These are phyloP conservation scores for Eupithecia subfuscata DNA, from an alignment of 2,888 invertebrate genomes.

Conservation along the genomic window DNA sequence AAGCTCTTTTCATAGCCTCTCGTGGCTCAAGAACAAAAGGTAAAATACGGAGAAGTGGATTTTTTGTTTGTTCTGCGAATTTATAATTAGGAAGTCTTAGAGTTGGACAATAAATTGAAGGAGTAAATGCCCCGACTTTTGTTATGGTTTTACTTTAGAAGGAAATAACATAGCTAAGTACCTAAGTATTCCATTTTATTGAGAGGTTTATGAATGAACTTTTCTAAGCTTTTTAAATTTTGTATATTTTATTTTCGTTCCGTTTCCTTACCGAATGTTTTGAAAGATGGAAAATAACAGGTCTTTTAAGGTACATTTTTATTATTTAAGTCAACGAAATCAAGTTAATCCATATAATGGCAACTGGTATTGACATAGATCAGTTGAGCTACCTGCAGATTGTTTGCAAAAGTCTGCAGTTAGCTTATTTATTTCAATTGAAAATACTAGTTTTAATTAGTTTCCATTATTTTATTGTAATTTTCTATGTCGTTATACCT, in stretches of 20 bases:
- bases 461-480: too few species aligned
- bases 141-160: slow-evolving; percentile 23
- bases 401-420: too few species aligned
- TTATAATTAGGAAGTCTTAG: slow-evolving; percentile 55
- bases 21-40: slow-evolving; percentile 57
- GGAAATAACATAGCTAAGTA: slow-evolving; percentile 7
- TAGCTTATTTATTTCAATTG: too few species aligned
- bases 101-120: slow-evolving; percentile 43
- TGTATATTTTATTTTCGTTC: not conserved
- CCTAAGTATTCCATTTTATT: not conserved
- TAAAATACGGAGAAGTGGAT: slow-evolving; percentile 48
- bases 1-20: slow-evolving; percentile 45
- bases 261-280: not conserved
- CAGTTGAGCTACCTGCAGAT: too few species aligned
- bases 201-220: not conserved
- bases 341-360: too few species aligned
- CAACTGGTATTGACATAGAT: too few species aligned
- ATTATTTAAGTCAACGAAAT: too few species aligned
- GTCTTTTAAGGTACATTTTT: too few species aligned
- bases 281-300: too few species aligned
- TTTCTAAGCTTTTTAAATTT: not conserved
- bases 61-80: slow-evolving; percentile 56
- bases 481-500: too few species aligned
- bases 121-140: slow-evolving; percentile 34
- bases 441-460: too few species aligned